phyloP scores from a whole-genome alignment of 2,113 vertebrate genomes.

The Pundamilia nyererei region DNA sequence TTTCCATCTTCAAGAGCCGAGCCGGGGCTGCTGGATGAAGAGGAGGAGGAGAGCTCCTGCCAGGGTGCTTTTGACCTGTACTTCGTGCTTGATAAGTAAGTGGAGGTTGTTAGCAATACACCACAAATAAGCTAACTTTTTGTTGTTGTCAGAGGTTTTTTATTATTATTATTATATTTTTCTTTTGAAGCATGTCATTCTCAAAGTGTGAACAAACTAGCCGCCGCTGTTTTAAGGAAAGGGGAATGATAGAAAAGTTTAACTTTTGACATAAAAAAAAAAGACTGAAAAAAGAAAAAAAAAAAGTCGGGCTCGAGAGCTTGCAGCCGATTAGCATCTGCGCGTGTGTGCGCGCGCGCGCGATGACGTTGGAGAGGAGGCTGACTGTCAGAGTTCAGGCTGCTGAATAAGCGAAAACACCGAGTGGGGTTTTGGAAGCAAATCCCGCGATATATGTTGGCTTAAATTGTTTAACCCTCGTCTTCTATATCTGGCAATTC shows the following conservation, averaged over 20 bases:
- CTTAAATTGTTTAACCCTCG: background rate
- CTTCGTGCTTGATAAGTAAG: conserved; percentile 91
- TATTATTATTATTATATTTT: background rate
- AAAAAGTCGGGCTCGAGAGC: background rate
- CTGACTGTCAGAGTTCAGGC: conserved; percentile 3
- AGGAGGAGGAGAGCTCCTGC: conserved; percentile 77
- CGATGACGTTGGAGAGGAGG: conserved; percentile 7
- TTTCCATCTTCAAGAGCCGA: conserved; percentile 37
- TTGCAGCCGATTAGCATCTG: background rate
- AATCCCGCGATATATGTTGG: background rate
- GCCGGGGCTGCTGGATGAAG: conserved; percentile 44
- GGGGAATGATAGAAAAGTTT: background rate
- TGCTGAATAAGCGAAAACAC: conserved; percentile 53
- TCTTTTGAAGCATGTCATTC: background rate
- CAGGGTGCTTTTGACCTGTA: conserved; percentile 89
- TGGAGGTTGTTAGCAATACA: conserved; percentile 7
- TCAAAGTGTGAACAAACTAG: background rate
- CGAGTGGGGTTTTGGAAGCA: background rate
- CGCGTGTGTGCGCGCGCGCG: background rate
- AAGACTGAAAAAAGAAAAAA: background rate
- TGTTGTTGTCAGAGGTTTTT: background rate
- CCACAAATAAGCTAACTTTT: background rate
- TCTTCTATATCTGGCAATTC: background rate
- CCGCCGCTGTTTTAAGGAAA: background rate
- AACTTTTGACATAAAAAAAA: background rate